These are phyloP conservation scores for Cepaea hortensis DNA, from an alignment of 2,888 invertebrate genomes.

Conservation along the genomic window DNA sequence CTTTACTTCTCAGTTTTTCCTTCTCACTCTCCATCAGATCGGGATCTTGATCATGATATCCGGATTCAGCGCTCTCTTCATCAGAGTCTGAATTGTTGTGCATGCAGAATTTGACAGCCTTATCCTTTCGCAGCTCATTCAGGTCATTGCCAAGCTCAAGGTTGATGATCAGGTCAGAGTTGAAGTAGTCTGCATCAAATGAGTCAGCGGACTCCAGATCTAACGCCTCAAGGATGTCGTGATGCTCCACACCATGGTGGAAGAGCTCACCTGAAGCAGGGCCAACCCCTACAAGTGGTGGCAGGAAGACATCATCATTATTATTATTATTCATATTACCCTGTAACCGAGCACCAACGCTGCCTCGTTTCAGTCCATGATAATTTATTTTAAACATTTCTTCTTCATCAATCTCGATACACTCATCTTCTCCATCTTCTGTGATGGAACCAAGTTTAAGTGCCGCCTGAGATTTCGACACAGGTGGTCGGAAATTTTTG, in stretches of 20 bases:
- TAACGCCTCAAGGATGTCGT: constrained; percentile 50
- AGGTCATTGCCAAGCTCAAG: constrained; percentile 73
- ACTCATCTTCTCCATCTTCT: constrained; percentile 66
- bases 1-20: constrained; percentile 36
- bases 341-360: constrained; percentile 31
- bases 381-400: constrained; percentile 55
- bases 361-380: constrained; percentile 55
- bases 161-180: constrained; percentile 64
- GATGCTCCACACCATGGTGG: constrained; percentile 33
- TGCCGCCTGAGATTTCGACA: constrained; percentile 95
- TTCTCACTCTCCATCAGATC: constrained; percentile 22
- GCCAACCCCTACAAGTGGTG: constrained; percentile 8
- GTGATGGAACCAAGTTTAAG: constrained; percentile 93
- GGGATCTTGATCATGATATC: constrained; percentile 71
- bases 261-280: background rate
- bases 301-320: background rate
- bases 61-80: constrained; percentile 72
- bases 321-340: constrained; percentile 2
- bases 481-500: constrained; percentile 90
- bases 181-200: constrained; percentile 44
- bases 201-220: constrained; percentile 50
- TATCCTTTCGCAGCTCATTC: constrained; percentile 68
- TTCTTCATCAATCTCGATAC: constrained; percentile 55
- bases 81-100: constrained; percentile 65
- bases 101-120: constrained; percentile 65